Conservation (phyloP, 1,140 invertebrate genomes). For the silkworm (Bombyx mori) region ASM3026992v2 NC_085129.1:2826501-2827000, state of each 20-base stretch:
- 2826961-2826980: conserved; percentile 32
- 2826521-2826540: too few relatives aligned
- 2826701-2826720: too few relatives aligned
- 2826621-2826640: too few relatives aligned
- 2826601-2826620: too few relatives aligned
- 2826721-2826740: conserved; percentile 37
- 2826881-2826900: conserved; percentile 33
- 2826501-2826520: too few relatives aligned
- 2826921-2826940: conserved; percentile 28
- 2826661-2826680: too few relatives aligned
- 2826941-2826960: conserved; percentile 27
- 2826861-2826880: conserved; percentile 40
- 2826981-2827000: too few relatives aligned
- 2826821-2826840: conserved; percentile 47
- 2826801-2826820: conserved; percentile 33
- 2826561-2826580: too few relatives aligned
- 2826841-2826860: conserved; percentile 47
- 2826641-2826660: too few relatives aligned
- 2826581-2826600: too few relatives aligned
- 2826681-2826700: too few relatives aligned
- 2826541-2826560: too few relatives aligned
- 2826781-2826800: conserved; percentile 39
- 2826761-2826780: conserved; percentile 57
- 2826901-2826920: conserved; percentile 35
- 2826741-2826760: conserved; percentile 36